These are phyloP conservation scores for Phrynosoma blainvillii DNA, from an alignment of 2,113 vertebrate genomes.

Conservation along the genomic window DNA sequence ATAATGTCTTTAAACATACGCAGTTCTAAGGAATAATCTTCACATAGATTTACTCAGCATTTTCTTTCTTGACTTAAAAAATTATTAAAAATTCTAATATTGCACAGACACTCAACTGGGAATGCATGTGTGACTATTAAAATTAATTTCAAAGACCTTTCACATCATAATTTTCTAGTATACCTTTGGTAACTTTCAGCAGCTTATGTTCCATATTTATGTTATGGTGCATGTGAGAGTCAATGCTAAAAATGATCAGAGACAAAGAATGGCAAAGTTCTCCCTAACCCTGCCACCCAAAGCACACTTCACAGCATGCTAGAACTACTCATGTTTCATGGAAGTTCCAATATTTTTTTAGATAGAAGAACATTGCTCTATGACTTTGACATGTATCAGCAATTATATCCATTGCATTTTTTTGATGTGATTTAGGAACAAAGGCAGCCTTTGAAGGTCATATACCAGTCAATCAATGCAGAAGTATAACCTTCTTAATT, in stretches of 20 bases:
- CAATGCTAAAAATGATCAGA: neutral
- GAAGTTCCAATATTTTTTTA: neutral
- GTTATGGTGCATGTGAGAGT: conserved; percentile 6
- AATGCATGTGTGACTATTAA: neutral
- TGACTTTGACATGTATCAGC: neutral
- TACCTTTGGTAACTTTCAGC: too few relatives aligned
- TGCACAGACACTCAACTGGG: too few relatives aligned
- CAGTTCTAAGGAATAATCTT: conserved; percentile 17
- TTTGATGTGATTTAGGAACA: neutral
- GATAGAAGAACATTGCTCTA: accelerated
- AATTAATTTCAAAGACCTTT: neutral
- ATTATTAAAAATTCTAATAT: neutral
- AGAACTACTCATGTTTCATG: too few relatives aligned
- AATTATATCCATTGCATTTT: neutral
- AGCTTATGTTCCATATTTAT: conserved; percentile 3
- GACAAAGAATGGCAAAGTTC: neutral
- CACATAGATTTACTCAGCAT: conserved; percentile 11
- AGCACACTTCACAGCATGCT: neutral
- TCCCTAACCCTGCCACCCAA: neutral
- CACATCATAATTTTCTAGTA: neutral
- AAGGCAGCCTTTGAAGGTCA: neutral
- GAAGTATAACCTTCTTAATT: neutral
- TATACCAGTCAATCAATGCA: neutral
- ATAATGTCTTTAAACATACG: conserved; percentile 46
- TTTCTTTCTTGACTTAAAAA: conserved; percentile 25